phyloP scores from a whole-genome alignment of 2,888 invertebrate genomes.

The Parnassius glacialis region DNA sequence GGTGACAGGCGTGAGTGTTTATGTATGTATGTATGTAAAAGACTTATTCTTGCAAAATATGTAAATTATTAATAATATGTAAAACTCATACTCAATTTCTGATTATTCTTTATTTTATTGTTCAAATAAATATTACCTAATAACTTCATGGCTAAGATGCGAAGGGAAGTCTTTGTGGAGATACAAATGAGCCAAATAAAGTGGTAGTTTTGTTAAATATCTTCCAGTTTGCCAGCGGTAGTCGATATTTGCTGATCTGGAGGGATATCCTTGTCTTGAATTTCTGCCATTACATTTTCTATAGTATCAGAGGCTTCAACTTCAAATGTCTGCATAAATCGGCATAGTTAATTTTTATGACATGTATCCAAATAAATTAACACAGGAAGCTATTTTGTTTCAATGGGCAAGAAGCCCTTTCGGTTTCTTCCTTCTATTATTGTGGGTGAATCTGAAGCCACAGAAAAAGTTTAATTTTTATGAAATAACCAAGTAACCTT shows the following conservation, averaged over 20 bases:
- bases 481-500: too few species aligned
- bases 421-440: too few species aligned
- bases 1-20: too few species aligned
- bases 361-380: conserved; percentile 1
- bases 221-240: conserved; percentile 97
- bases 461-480: too few species aligned
- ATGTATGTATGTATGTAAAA: not conserved
- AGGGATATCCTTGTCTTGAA: conserved; percentile 90
- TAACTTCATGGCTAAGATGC: conserved; percentile 98
- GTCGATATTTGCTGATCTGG: conserved; percentile 84
- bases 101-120: not conserved
- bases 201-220: conserved; percentile 96
- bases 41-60: too few species aligned
- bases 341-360: conserved; percentile 85
- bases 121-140: too few species aligned
- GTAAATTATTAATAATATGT: too few species aligned
- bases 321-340: conserved; percentile 96
- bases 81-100: not conserved
- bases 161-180: conserved; percentile 77
- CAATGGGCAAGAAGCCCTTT: too few species aligned
- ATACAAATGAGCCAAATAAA: conserved; percentile 84
- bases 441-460: too few species aligned
- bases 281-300: conserved; percentile 96
- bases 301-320: conserved; percentile 96
- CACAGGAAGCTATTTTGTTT: too few species aligned